These are phyloP conservation scores for Drosophila siamana DNA, from an alignment of 2,888 invertebrate genomes.

Conservation along the genomic window DNA sequence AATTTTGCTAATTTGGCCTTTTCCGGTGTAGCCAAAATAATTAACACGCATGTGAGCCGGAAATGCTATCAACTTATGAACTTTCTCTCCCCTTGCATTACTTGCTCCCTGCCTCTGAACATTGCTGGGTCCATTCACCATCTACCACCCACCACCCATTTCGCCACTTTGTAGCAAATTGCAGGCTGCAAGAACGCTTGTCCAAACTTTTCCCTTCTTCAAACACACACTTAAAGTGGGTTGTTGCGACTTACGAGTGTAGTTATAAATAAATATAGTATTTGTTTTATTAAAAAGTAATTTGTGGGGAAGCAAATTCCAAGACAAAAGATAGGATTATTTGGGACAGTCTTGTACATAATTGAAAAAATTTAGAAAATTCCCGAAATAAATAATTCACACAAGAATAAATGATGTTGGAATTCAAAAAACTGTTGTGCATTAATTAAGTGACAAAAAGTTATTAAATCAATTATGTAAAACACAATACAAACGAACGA, in stretches of 20 bases:
- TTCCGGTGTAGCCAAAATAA: slow-evolving; percentile 48
- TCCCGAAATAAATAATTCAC: too few species aligned
- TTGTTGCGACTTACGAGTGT: background rate
- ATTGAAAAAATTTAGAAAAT: too few species aligned
- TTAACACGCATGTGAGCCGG: slow-evolving; percentile 58
- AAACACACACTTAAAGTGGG: slow-evolving; percentile 13
- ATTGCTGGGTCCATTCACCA: slow-evolving; percentile 22
- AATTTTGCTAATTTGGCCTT: slow-evolving; percentile 61
- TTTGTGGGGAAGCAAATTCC: too few species aligned
- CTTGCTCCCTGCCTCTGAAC: background rate
- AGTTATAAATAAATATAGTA: too few species aligned
- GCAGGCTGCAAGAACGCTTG: slow-evolving; percentile 25
- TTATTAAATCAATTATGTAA: too few species aligned
- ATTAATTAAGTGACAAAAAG: too few species aligned
- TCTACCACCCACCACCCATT: slow-evolving; percentile 10
- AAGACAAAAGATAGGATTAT: too few species aligned
- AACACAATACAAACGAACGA: too few species aligned
- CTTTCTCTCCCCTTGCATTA: background rate
- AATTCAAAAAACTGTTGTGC: too few species aligned
- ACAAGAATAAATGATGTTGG: too few species aligned
- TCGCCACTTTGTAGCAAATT: slow-evolving; percentile 26
- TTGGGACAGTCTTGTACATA: too few species aligned
- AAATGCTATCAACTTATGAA: slow-evolving; percentile 24
- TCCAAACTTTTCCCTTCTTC: slow-evolving; percentile 13
- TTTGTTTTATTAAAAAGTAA: too few species aligned